A percentile compares a stretch with the other conserved stretches of the same genome.
phyloP scores from a whole-genome alignment of 2,888 invertebrate species.

The Sinotaia quadrata region DNA sequence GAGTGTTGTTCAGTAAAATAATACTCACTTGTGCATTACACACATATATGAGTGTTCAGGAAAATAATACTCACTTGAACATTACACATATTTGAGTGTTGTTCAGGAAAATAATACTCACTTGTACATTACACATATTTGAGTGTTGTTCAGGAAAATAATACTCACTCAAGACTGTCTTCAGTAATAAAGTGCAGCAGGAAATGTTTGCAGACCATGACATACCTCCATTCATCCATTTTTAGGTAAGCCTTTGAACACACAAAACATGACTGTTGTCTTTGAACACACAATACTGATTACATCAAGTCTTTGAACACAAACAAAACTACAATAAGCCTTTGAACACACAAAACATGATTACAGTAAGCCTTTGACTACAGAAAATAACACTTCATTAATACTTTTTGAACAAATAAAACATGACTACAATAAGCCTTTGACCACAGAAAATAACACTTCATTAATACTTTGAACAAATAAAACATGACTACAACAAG shows the following conservation, averaged over 20 bases:
- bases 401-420: no score
- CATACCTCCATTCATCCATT: conserved; percentile 63
- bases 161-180: conserved; percentile 59
- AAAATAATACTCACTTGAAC: conserved; percentile 46
- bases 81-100: background rate
- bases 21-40: conserved; percentile 49
- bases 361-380: no score
- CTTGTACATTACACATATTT: background rate
- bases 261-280: no score
- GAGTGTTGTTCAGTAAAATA: no score
- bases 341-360: no score
- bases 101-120: background rate
- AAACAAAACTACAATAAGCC: no score
- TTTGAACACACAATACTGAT: background rate
- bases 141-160: background rate
- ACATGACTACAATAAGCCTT: no score
- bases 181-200: conserved; percentile 61
- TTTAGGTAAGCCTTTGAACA: conserved; percentile 54
- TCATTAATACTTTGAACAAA: no score
- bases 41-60: background rate
- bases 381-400: no score
- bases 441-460: no score
- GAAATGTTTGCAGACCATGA: conserved; percentile 62
- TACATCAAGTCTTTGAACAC: background rate
- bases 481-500: no score